phyloP scores from a whole-genome alignment of 2,888 invertebrate genomes.

The Nasonia oneida region DNA sequence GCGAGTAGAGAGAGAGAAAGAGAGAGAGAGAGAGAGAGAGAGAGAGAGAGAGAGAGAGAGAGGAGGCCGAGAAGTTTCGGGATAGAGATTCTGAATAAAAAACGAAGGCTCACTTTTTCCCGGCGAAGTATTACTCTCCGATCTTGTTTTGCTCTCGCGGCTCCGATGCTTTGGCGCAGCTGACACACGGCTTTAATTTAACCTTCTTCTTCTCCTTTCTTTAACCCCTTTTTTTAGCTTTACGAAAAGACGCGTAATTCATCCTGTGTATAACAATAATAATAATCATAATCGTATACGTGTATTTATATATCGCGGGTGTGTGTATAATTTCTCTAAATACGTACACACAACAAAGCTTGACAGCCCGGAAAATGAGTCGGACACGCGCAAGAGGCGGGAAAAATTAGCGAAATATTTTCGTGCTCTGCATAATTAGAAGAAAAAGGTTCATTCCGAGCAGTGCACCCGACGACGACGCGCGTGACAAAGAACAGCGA shows the following conservation, averaged over 20 bases:
- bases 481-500: background rate
- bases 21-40: background rate
- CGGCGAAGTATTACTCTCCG: background rate
- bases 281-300: background rate
- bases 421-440: conserved; percentile 16
- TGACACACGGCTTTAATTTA: background rate
- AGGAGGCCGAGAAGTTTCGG: background rate
- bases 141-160: background rate
- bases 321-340: background rate
- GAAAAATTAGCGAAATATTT: conserved; percentile 11
- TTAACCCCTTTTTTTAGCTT: background rate
- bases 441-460: conserved; percentile 24
- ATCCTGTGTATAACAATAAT: background rate
- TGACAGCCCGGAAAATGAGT: background rate
- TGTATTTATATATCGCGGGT: background rate
- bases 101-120: conserved; percentile 21
- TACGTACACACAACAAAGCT: background rate
- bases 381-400: background rate
- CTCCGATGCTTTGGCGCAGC: background rate
- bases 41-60: background rate
- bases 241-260: background rate
- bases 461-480: background rate
- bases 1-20: background rate
- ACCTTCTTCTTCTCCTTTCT: conserved; percentile 1
- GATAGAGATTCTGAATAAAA: background rate